Conservation (phyloP, 2,113 vertebrate genomes). For the Bos javanicus region DNA sequence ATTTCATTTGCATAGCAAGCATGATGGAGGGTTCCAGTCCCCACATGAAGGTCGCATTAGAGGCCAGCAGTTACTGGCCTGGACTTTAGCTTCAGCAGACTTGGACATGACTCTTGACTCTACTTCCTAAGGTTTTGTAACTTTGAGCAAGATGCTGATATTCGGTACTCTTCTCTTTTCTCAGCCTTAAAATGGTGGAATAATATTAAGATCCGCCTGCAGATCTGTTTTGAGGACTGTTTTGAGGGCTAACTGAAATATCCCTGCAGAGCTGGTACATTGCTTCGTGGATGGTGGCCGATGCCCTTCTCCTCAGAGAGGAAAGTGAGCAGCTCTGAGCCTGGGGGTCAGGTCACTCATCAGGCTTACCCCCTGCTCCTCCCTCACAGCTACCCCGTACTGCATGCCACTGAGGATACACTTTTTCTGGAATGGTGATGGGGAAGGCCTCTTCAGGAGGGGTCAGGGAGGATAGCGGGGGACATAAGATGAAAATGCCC, state of each 20-base stretch:
- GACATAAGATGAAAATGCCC: neutral
- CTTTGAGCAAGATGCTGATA: neutral
- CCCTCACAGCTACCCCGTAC: fast-evolving
- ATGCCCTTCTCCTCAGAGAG: neutral
- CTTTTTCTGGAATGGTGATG: fast-evolving
- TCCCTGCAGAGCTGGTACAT: fast-evolving
- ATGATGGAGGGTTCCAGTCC: neutral
- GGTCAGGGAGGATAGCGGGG: neutral
- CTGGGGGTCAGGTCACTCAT: neutral
- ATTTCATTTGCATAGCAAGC: neutral
- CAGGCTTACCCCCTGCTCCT: neutral
- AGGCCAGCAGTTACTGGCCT: neutral
- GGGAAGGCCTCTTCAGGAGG: neutral
- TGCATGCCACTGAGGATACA: neutral
- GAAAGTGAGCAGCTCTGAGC: neutral
- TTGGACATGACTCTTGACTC: neutral
- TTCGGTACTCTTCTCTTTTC: neutral
- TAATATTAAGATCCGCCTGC: neutral
- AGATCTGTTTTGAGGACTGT: neutral
- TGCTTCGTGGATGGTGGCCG: neutral
- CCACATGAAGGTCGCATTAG: neutral
- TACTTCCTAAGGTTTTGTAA: neutral
- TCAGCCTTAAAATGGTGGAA: neutral
- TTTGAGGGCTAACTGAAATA: neutral
- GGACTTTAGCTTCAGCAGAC: neutral